A percentile compares a stretch with the other conserved stretches of the same genome.
phyloP scores from a whole-genome alignment of 2,113 vertebrate species.

The Bucco capensis region DNA sequence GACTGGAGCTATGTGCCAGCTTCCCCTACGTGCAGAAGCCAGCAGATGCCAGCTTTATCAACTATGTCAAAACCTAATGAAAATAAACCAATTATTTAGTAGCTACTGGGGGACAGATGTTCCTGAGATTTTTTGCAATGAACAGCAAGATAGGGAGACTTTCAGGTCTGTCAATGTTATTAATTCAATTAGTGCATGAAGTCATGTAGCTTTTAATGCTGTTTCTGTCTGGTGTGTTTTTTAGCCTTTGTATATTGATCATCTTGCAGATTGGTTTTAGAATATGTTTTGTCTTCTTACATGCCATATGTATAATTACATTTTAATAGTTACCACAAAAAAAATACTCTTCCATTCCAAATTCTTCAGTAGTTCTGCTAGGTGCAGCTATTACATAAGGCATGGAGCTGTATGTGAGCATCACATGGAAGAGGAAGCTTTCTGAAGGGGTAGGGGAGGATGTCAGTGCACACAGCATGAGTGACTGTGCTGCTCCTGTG shows the following conservation, averaged over 20 bases:
- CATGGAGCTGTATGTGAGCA: neutral
- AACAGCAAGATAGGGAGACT: neutral
- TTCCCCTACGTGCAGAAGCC: accelerated
- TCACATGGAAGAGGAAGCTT: neutral
- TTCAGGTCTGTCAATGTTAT: neutral
- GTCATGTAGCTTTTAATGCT: neutral
- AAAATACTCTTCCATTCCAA: neutral
- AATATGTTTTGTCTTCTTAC: neutral
- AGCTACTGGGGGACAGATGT: neutral
- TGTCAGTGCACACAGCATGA: neutral
- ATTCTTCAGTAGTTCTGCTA: accelerated
- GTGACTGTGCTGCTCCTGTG: neutral
- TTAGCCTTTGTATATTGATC: neutral
- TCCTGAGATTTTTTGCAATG: neutral
- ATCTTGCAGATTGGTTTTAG: neutral
- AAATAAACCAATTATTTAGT: neutral
- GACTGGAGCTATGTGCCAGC: neutral
- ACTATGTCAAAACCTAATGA: slow-evolving; percentile 12
- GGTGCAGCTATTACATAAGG: accelerated
- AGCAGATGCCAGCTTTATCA: neutral
- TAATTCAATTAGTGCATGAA: neutral
- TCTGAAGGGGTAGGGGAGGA: neutral
- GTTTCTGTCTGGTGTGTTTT: neutral
- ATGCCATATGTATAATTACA: neutral
- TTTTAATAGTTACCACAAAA: neutral